These are phyloP conservation scores for Orchestes rusci DNA, from an alignment of 2,888 invertebrate species.

Conservation along the genomic window DNA sequence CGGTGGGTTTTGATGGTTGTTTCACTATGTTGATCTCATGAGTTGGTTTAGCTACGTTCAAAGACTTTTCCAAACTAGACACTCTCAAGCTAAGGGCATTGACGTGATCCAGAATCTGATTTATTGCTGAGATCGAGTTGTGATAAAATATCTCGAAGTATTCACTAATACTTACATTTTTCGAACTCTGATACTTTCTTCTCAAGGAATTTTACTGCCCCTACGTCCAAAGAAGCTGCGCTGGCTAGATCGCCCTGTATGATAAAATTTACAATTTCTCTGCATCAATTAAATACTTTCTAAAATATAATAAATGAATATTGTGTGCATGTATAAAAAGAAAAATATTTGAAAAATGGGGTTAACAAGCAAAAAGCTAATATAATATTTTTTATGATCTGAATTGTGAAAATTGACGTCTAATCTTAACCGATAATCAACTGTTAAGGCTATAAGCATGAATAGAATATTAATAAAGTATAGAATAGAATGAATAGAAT, in stretches of 20 bases:
- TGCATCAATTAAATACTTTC: not conserved
- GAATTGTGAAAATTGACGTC: too few species aligned
- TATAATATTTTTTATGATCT: too few species aligned
- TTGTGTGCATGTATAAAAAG: conserved; percentile 3
- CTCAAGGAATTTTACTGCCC: conserved; percentile 37
- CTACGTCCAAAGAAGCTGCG: conserved; percentile 29
- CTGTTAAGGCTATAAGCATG: too few species aligned
- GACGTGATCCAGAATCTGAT: conserved; percentile 28
- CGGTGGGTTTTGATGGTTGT: conserved; percentile 14
- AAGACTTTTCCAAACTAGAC: conserved; percentile 28
- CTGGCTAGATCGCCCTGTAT: conserved; percentile 12
- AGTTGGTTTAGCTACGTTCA: conserved; percentile 20
- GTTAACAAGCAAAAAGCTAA: too few species aligned
- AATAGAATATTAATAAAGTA: too few species aligned
- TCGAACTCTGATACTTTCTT: conserved; percentile 37
- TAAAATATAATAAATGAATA: conserved; percentile 3
- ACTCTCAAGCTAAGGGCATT: conserved; percentile 30
- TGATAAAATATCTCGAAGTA: conserved; percentile 1
- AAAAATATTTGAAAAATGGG: not conserved
- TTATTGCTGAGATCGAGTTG: conserved; percentile 30
- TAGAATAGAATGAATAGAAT: too few species aligned
- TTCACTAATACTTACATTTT: conserved; percentile 30
- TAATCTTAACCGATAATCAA: too few species aligned
- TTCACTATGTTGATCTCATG: conserved; percentile 30
- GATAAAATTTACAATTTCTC: too few species aligned